phyloP scores from a whole-genome alignment of 2,888 invertebrate genomes.

The Clistopyga incitator region DNA sequence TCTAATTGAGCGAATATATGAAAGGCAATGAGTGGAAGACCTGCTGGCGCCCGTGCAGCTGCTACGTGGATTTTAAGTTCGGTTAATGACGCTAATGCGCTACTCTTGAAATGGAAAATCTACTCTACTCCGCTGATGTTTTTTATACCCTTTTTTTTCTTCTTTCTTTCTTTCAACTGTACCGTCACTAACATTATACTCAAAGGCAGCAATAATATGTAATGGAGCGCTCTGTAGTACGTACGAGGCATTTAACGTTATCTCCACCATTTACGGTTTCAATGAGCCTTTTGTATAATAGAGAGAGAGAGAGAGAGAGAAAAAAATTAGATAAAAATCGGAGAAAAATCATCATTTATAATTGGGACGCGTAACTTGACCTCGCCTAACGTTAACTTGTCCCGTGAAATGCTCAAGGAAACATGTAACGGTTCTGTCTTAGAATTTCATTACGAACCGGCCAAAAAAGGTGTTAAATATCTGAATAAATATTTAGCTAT shows the following conservation, averaged over 20 bases:
- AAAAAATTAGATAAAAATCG: no score
- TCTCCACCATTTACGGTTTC: background rate
- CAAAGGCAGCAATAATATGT: slow-evolving; percentile 21
- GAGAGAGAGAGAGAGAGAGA: no score
- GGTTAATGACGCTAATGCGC: slow-evolving; percentile 63
- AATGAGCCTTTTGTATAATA: background rate
- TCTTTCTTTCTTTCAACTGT: background rate
- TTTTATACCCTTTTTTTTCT: slow-evolving; percentile 25
- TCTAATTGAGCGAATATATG: slow-evolving; percentile 53
- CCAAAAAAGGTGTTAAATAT: no score
- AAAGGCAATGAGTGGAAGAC: slow-evolving; percentile 51
- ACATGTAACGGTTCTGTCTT: no score
- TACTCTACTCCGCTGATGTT: slow-evolving; percentile 35
- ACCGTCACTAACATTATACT: slow-evolving; percentile 5
- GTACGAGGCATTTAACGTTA: slow-evolving; percentile 4
- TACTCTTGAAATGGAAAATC: slow-evolving; percentile 27
- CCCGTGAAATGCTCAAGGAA: no score
- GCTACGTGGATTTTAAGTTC: slow-evolving; percentile 58
- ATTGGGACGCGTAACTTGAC: background rate
- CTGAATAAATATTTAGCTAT: no score
- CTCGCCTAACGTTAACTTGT: no score
- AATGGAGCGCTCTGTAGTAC: background rate
- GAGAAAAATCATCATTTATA: background rate
- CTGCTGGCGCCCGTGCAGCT: slow-evolving; percentile 9
- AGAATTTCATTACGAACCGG: no score